Evolutionary conservation across 1,140 invertebrate genomes (phyloP).

Genomic region (Neodiprion pinetum): DNA sequence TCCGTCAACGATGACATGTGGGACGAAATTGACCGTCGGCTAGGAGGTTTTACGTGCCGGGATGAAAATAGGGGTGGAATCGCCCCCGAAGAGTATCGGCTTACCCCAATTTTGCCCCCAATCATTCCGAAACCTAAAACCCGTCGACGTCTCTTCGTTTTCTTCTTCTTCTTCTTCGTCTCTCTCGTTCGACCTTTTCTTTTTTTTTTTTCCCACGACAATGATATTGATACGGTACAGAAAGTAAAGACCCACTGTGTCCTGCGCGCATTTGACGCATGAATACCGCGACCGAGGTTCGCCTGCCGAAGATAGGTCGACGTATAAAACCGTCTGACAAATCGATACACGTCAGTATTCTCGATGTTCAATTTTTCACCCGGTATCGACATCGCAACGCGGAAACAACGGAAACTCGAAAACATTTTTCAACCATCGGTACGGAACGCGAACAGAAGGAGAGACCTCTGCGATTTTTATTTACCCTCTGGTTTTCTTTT

Average conservation of each 20-base stretch:
- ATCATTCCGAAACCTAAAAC: constrained; percentile 57
- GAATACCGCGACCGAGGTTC: neutral
- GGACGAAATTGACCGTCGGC: neutral
- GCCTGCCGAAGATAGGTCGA: neutral
- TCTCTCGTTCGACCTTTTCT: constrained; percentile 26
- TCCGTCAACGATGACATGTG: constrained; percentile 1
- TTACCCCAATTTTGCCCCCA: constrained; percentile 62
- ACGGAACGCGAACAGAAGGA: constrained; percentile 43
- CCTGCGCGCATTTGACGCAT: neutral
- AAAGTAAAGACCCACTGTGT: constrained; percentile 30
- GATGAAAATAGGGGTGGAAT: constrained; percentile 13
- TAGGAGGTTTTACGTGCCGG: neutral
- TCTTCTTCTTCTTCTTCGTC: constrained; percentile 13
- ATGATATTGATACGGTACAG: constrained; percentile 48
- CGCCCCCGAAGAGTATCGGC: constrained; percentile 42
- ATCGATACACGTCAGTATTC: constrained; percentile 53
- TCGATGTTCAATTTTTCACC: constrained; percentile 55
- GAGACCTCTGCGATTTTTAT: too few species aligned
- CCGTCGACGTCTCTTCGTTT: constrained; percentile 25
- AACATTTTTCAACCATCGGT: constrained; percentile 56
- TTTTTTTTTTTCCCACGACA: constrained; percentile 29
- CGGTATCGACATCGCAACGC: constrained; percentile 24
- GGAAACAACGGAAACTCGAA: constrained; percentile 36
- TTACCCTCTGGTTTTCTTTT: too few species aligned
- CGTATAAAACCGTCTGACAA: constrained; percentile 43